A percentile compares a stretch with the other conserved stretches of the same genome.
These are phyloP conservation scores for Phycodurus eques DNA, from an alignment of 2,113 vertebrate species.

Conservation along the genomic window DNA sequence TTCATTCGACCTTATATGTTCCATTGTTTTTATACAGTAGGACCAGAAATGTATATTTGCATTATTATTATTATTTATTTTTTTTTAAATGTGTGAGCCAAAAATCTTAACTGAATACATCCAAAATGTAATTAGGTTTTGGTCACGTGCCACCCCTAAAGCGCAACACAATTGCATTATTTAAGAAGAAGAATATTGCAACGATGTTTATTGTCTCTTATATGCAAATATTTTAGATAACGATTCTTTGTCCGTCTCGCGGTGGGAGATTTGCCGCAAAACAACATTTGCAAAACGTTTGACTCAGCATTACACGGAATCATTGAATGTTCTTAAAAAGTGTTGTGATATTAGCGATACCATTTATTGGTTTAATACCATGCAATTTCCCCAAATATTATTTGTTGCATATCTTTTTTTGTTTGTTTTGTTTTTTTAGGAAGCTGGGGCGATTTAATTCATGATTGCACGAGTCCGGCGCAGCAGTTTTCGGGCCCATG, in stretches of 20 bases:
- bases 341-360: neutral
- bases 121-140: neutral
- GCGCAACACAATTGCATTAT: neutral
- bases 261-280: neutral
- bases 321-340: neutral
- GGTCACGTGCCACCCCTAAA: neutral
- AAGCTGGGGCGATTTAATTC: neutral
- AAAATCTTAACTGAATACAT: no score
- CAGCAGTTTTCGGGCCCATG: neutral
- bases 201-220: neutral
- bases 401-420: neutral
- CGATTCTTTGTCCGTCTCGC: neutral
- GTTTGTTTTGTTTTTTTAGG: neutral
- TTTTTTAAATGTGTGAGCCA: neutral
- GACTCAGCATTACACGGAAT: neutral
- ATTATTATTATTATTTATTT: neutral
- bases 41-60: no score
- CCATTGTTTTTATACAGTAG: neutral
- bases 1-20: neutral
- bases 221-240: no score
- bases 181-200: neutral
- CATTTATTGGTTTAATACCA: neutral
- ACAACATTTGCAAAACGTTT: neutral
- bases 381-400: neutral
- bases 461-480: neutral